A percentile compares a stretch with the other conserved stretches of the same genome.
Conservation (phyloP, 1,140 invertebrate genomes). For the Drosophila ercepeae region DNA sequence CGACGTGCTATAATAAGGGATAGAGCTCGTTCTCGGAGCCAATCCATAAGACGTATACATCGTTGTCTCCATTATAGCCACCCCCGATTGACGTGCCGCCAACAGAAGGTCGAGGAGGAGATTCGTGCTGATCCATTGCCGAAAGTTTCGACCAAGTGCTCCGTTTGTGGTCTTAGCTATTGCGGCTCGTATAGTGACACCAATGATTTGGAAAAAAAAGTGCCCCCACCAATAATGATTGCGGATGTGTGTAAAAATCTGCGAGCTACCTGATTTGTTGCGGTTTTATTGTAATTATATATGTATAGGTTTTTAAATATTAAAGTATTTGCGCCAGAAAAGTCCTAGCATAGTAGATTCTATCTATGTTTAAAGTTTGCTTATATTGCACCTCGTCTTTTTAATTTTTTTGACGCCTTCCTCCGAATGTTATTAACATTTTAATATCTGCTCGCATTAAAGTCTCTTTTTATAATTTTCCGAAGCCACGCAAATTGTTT, state of each 20-base stretch:
- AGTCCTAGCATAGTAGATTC: no score
- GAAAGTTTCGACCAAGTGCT: not conserved
- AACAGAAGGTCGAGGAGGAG: not conserved
- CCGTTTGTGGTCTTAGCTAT: not conserved
- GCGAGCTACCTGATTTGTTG: not conserved
- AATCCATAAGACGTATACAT: not conserved
- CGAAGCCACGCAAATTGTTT: not conserved
- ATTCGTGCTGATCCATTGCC: not conserved
- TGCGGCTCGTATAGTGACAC: not conserved
- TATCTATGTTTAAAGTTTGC: not conserved
- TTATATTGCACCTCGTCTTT: no score
- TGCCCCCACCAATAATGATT: not conserved
- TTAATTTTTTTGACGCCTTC: no score
- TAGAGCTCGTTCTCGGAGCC: not conserved
- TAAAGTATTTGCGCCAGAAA: not conserved
- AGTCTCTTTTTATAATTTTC: not conserved
- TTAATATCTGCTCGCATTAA: not conserved
- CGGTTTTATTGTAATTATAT: not conserved
- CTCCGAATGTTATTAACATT: not conserved
- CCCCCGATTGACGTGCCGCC: not conserved
- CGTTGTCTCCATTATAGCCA: not conserved
- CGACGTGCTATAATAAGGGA: not conserved
- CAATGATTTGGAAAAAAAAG: not conserved
- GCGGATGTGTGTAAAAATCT: not conserved
- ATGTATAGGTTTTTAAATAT: not conserved